Percentiles rank a stretch among this genome's conserved stretches.
These are phyloP conservation scores for Camponotus vicinus DNA, from an alignment of 1,140 invertebrate genomes.

Conservation along the genomic window DNA sequence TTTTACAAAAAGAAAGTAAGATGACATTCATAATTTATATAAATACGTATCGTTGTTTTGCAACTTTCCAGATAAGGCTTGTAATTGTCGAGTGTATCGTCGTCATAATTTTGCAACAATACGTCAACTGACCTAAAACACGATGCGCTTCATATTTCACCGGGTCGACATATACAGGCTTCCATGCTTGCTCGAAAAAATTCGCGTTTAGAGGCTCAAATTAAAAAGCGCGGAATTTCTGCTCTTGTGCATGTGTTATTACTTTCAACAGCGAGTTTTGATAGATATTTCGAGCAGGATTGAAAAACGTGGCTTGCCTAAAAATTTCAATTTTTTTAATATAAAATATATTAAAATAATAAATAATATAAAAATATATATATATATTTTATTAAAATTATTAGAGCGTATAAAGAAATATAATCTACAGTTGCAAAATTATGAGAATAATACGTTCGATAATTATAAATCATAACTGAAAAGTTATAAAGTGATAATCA, in stretches of 20 bases:
- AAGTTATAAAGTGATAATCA: too few relatives aligned
- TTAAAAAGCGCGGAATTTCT: background rate
- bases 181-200: background rate
- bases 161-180: background rate
- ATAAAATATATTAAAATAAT: background rate
- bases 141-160: background rate
- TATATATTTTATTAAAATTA: too few relatives aligned
- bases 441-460: too few relatives aligned
- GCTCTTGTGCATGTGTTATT: background rate
- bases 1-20: background rate
- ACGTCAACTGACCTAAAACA: background rate
- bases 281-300: slow-evolving; percentile 3
- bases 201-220: slow-evolving; percentile 1
- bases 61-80: background rate
- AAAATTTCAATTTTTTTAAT: background rate
- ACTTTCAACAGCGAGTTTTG: background rate
- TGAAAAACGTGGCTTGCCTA: background rate
- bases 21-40: background rate
- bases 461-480: too few relatives aligned
- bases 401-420: too few relatives aligned
- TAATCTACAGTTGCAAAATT: too few relatives aligned
- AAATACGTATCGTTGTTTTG: background rate
- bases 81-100: slow-evolving; percentile 11
- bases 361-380: background rate
- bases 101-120: background rate